These are phyloP conservation scores for Ectropis grisescens DNA, from an alignment of 1,140 invertebrate species.

Conservation along the genomic window DNA sequence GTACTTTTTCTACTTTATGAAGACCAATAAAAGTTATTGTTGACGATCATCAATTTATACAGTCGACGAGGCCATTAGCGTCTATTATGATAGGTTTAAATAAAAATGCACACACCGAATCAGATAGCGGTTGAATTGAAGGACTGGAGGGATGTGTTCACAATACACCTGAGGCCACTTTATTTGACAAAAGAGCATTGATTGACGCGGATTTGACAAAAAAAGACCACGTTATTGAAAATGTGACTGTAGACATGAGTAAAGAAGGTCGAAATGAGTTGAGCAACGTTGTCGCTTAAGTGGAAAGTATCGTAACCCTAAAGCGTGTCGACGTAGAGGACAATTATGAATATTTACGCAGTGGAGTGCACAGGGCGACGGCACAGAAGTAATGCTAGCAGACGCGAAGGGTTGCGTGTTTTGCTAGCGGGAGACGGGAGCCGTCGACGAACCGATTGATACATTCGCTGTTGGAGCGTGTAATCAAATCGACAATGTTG, in stretches of 20 bases:
- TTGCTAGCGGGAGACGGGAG: constrained; percentile 4
- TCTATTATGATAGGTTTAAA: not conserved
- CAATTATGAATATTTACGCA: constrained; percentile 50
- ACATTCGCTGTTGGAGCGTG: constrained; percentile 4
- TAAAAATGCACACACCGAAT: not conserved
- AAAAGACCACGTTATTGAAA: constrained; percentile 1
- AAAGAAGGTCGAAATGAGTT: not conserved
- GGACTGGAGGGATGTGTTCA: constrained; percentile 9
- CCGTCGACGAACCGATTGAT: constrained; percentile 18
- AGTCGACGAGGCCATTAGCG: not conserved
- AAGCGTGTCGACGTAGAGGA: constrained; percentile 16
- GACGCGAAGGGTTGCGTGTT: constrained; percentile 27
- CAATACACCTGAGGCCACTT: constrained; percentile 25
- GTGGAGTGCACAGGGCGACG: constrained; percentile 22
- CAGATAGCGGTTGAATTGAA: not conserved
- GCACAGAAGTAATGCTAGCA: constrained; percentile 25
- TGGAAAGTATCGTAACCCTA: constrained; percentile 9
- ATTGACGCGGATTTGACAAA: constrained; percentile 9
- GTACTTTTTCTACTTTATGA: constrained; percentile 8
- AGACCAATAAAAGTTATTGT: not conserved
- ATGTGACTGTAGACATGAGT: not conserved
- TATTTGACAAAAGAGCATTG: constrained; percentile 18
- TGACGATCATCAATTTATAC: not conserved
- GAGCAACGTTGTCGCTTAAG: not conserved
- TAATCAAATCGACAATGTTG: constrained; percentile 3